Evolutionary conservation across 2,888 invertebrate species (phyloP), one percentile per base, ranked within the genome.

Genomic region (Schizotus pectinicornis): DNA sequence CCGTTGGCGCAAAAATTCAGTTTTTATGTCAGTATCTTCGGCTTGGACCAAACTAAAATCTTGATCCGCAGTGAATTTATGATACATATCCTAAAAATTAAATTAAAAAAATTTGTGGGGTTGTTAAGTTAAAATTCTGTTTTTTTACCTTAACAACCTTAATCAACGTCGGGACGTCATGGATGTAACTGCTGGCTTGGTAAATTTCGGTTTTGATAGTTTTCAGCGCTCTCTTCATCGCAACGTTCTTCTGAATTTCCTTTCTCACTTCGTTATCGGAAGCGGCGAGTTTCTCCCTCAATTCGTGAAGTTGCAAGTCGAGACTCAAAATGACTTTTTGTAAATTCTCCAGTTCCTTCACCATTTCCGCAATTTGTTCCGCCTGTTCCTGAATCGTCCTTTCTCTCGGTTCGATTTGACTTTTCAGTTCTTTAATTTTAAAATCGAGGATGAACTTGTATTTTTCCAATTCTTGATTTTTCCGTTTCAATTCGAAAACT

Each of bases 371-470:
- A 47, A 92, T 92, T 75, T 94, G 91, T 60, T 89, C 85, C 69
- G 91, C 90, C 81, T 92, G 89, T 67, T 90, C 89, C 75, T 89
- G 88, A 67, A 95, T 94, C 72, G 91, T 91, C 62, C 88, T 85
- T 73, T 95, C 94, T 66, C 90, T 85, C 0, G 95, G 95, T 73
- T 94, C 92, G 71, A 96, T 92, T 81, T 88, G 85, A 69, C 75
- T 74, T 76, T 92, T 91, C 13, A 95, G 78, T 72, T 96, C 95
- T 31, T 89, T 88, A 57, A 96, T 94, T 79, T 94, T 94, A 75
- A 94, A 93, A 73, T 92, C 92, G 32, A 95, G 80, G 1, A 95
- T 93, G 77, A 93, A 94, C 75, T 93, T 94, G 77, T 91, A 93
- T 77, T 95, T 96, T 74, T 96, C 94, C 62, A 96, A 79, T 74